Conservation (phyloP, 2,888 invertebrate genomes). For the Netelia melanura region DNA sequence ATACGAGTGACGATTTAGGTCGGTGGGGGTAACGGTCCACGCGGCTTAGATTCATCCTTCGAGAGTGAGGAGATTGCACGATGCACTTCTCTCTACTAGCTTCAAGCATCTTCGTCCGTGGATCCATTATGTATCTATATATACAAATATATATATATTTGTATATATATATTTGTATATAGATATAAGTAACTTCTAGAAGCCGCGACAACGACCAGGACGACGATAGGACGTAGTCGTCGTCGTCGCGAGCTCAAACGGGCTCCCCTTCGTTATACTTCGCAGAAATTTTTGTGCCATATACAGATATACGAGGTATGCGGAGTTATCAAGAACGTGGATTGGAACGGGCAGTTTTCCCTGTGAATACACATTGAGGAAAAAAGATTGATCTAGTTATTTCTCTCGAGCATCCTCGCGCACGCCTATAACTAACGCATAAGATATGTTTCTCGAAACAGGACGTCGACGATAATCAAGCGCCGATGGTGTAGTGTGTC, state of each 20-base stretch:
- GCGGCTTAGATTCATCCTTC: conserved; percentile 71
- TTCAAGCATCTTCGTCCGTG: conserved; percentile 42
- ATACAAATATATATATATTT: not conserved
- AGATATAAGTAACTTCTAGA: not conserved
- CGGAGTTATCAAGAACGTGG: conserved; percentile 25
- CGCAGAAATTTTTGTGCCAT: not conserved
- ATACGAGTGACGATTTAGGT: conserved; percentile 82
- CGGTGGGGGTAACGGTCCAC: conserved; percentile 83
- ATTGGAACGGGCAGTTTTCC: conserved; percentile 4
- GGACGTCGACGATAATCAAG: not conserved
- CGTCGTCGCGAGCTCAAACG: conserved; percentile 16
- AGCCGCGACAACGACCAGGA: conserved; percentile 30
- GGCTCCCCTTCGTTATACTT: not conserved
- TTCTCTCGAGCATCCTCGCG: conserved; percentile 6
- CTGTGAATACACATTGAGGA: conserved; percentile 19
- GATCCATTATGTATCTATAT: not conserved
- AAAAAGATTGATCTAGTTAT: conserved; percentile 48
- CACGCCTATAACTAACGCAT: not conserved
- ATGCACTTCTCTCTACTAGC: conserved; percentile 54
- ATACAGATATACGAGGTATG: not conserved
- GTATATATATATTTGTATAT: not conserved
- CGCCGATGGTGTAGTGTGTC: conserved; percentile 51
- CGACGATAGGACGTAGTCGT: conserved; percentile 20
- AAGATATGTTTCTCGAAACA: conserved; percentile 12
- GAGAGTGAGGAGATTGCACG: conserved; percentile 65